These are phyloP conservation scores for Nyleta sp. DNA, from an alignment of 2,888 invertebrate genomes.

Conservation along the genomic window DNA sequence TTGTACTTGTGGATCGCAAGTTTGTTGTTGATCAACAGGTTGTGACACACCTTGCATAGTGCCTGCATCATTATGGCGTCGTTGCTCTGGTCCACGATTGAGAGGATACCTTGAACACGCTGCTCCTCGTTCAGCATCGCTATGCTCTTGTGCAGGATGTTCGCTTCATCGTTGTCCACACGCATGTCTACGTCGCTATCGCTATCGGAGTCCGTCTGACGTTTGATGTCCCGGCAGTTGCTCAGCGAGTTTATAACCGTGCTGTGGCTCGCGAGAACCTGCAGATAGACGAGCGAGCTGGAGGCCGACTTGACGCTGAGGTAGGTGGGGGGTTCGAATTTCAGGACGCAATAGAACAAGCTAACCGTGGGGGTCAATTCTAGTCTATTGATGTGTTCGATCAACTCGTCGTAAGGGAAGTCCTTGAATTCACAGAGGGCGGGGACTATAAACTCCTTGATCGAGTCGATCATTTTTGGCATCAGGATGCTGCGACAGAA, in stretches of 20 bases:
- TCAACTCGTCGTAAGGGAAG: slow-evolving; percentile 84
- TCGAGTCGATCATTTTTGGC: slow-evolving; percentile 86
- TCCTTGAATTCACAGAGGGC: slow-evolving; percentile 84
- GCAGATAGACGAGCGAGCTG: slow-evolving; percentile 80
- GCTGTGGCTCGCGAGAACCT: slow-evolving; percentile 84
- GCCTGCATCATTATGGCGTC: slow-evolving; percentile 85
- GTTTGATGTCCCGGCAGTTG: slow-evolving; percentile 83
- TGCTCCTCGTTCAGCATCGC: slow-evolving; percentile 87
- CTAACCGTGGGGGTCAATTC: slow-evolving; percentile 84
- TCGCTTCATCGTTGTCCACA: slow-evolving; percentile 84
- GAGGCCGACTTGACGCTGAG: slow-evolving; percentile 72
- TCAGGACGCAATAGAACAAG: slow-evolving; percentile 88
- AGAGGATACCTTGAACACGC: slow-evolving; percentile 84
- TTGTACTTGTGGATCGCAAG: slow-evolving; percentile 93
- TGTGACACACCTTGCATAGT: slow-evolving; percentile 91
- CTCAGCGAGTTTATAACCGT: slow-evolving; percentile 82
- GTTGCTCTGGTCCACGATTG: slow-evolving; percentile 83
- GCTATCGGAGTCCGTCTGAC: slow-evolving; percentile 84
- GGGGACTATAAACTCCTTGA: slow-evolving; percentile 88
- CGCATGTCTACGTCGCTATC: slow-evolving; percentile 84
- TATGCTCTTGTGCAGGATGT: slow-evolving; percentile 85
- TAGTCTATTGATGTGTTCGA: slow-evolving; percentile 81
- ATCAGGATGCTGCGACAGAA: slow-evolving; percentile 88
- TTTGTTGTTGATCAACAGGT: slow-evolving; percentile 91
- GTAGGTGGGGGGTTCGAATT: slow-evolving; percentile 86